These are phyloP conservation scores for Hemaris fuciformis DNA, from an alignment of 2,888 invertebrate genomes.

Conservation along the genomic window DNA sequence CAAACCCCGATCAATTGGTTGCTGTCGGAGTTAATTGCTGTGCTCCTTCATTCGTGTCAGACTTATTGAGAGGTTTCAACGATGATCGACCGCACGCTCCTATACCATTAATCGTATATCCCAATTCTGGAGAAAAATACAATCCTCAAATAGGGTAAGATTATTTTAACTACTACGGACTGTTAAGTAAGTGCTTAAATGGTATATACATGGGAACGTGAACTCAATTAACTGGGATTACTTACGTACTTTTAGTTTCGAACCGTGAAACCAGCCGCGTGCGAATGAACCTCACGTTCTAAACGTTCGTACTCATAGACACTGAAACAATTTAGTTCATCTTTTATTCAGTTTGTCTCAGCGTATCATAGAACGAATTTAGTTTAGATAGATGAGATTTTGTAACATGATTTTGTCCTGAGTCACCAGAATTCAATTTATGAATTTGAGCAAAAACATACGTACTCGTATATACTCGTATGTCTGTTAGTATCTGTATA, in stretches of 20 bases:
- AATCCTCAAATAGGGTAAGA: constrained; percentile 85
- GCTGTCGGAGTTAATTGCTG: constrained; percentile 96
- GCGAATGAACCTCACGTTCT: not conserved
- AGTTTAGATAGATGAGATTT: no score
- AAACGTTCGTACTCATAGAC: not conserved
- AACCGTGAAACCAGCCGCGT: not conserved
- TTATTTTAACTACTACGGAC: constrained; percentile 32
- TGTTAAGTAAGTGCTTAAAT: not conserved
- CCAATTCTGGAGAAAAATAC: constrained; percentile 95
- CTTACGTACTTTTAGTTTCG: not conserved
- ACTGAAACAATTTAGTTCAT: constrained; percentile 19
- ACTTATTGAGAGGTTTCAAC: constrained; percentile 71
- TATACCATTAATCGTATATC: constrained; percentile 93
- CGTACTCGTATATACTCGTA: no score
- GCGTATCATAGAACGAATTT: no score
- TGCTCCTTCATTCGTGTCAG: constrained; percentile 69
- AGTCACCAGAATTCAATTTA: no score
- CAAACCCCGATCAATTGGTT: constrained; percentile 86
- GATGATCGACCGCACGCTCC: constrained; percentile 72
- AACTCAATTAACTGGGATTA: constrained; percentile 1
- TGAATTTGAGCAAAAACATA: no score
- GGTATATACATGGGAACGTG: not conserved
- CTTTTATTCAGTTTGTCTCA: no score
- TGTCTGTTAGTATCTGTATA: no score
- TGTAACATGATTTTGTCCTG: no score